Percentiles rank a stretch among this genome's conserved stretches.
These are phyloP conservation scores for Morbakka virulenta DNA, from an alignment of 30 jellyfish, hydroid and myxozoan genomes.

Conservation along the genomic window DNA sequence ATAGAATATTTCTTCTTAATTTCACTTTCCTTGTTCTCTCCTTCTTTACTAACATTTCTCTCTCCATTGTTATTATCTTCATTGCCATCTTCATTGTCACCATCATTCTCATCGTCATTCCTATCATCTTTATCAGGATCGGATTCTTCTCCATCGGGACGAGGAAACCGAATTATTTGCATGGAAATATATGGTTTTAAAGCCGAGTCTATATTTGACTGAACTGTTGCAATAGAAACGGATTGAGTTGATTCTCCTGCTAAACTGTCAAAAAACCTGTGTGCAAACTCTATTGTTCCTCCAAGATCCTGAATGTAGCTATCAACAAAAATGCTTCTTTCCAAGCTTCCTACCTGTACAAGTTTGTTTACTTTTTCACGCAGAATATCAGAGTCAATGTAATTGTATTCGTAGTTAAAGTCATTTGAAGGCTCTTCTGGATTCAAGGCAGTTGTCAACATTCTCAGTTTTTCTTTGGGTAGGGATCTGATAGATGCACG, in stretches of 20 bases:
- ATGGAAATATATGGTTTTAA: slow-evolving; percentile 1
- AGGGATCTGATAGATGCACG: not conserved
- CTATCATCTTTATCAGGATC: not conserved
- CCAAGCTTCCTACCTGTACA: slow-evolving; percentile 4
- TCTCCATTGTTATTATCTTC: not conserved
- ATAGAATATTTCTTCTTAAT: no score
- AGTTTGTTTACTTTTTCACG: not conserved
- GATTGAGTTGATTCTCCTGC: slow-evolving; percentile 36
- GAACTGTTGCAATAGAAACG: slow-evolving; percentile 1
- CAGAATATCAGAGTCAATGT: slow-evolving; percentile 28
- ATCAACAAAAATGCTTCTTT: slow-evolving; percentile 8
- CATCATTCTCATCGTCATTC: not conserved
- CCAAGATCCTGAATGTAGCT: slow-evolving; percentile 9
- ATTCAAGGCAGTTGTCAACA: slow-evolving; percentile 7
- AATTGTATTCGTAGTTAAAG: slow-evolving; percentile 54
- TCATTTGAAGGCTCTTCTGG: slow-evolving; percentile 64
- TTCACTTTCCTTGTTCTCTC: no score
- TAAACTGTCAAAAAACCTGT: slow-evolving; percentile 12
- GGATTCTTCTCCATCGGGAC: slow-evolving; percentile 41
- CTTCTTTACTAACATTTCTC: no score
- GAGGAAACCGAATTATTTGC: slow-evolving; percentile 32
- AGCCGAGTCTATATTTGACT: slow-evolving; percentile 19
- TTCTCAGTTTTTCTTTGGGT: slow-evolving; percentile 28
- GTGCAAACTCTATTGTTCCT: slow-evolving; percentile 54
- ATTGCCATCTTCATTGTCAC: slow-evolving; percentile 16